phyloP scores from a whole-genome alignment of 2,113 vertebrate genomes.

The Lophochroa leadbeateri region DNA sequence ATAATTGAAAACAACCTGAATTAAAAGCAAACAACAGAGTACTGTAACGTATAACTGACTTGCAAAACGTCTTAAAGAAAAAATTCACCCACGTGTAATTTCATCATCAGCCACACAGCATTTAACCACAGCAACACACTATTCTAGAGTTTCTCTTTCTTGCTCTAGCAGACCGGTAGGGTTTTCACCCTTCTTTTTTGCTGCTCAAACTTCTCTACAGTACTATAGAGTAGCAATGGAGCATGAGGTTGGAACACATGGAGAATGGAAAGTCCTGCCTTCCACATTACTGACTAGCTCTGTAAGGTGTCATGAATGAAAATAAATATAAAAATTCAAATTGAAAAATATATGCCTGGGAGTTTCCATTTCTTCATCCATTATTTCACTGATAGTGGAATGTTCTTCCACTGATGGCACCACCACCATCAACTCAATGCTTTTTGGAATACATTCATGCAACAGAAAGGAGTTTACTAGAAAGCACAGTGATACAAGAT shows the following conservation, averaged over 20 bases:
- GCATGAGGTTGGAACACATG: background rate
- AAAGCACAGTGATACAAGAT: background rate
- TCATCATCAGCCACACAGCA: background rate
- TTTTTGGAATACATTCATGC: background rate
- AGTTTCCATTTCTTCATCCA: background rate
- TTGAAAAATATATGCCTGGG: background rate
- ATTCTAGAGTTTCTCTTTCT: background rate
- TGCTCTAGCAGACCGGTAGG: background rate
- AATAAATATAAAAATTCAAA: background rate
- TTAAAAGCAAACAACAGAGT: background rate
- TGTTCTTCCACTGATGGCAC: background rate
- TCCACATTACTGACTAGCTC: background rate
- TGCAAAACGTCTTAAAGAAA: background rate
- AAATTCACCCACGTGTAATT: background rate
- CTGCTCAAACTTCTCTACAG: background rate
- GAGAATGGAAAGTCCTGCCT: background rate
- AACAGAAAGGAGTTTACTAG: fast-evolving
- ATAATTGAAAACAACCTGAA: background rate
- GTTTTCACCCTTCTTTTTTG: background rate
- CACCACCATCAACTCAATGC: background rate
- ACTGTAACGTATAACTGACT: background rate
- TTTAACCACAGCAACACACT: background rate
- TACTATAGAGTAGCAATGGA: background rate
- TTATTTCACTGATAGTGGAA: background rate
- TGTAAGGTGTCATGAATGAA: background rate